Percentiles rank a stretch among this genome's conserved stretches.
These are phyloP conservation scores for Eristalinus sepulchralis DNA, from an alignment of 2,888 invertebrate genomes.

Conservation along the genomic window DNA sequence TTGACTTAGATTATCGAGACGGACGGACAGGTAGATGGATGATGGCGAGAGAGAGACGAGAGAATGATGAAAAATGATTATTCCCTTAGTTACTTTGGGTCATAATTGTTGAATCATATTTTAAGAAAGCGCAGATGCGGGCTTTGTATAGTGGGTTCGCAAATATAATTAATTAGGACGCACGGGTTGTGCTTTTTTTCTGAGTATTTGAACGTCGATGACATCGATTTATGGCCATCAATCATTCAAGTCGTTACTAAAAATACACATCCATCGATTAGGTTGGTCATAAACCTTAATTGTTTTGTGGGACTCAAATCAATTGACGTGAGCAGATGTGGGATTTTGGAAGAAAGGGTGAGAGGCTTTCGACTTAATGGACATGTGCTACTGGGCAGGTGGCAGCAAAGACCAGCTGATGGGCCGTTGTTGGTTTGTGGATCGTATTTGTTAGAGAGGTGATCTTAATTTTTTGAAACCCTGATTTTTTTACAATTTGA, in stretches of 20 bases:
- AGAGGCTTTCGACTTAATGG: not conserved
- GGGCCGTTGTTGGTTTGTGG: no score
- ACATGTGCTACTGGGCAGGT: not conserved
- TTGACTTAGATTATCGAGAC: slow-evolving; percentile 5
- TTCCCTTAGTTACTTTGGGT: not conserved
- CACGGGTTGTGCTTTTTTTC: not conserved
- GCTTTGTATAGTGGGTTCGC: not conserved
- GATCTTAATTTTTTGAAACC: no score
- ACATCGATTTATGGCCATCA: not conserved
- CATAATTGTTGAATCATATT: slow-evolving; percentile 7
- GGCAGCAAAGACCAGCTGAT: not conserved
- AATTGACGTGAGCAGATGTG: not conserved
- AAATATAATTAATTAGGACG: not conserved
- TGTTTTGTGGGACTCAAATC: not conserved
- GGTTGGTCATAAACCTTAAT: not conserved
- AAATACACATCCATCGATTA: not conserved
- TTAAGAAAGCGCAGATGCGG: not conserved
- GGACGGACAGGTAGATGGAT: not conserved
- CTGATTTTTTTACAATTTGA: no score
- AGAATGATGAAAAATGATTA: slow-evolving; percentile 2
- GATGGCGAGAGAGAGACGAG: not conserved
- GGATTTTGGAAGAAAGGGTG: not conserved
- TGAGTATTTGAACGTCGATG: not conserved
- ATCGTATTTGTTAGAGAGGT: no score
- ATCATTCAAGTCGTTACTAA: not conserved